These are phyloP conservation scores for Nemurella pictetii DNA, from an alignment of 2,888 invertebrate genomes.

Conservation along the genomic window DNA sequence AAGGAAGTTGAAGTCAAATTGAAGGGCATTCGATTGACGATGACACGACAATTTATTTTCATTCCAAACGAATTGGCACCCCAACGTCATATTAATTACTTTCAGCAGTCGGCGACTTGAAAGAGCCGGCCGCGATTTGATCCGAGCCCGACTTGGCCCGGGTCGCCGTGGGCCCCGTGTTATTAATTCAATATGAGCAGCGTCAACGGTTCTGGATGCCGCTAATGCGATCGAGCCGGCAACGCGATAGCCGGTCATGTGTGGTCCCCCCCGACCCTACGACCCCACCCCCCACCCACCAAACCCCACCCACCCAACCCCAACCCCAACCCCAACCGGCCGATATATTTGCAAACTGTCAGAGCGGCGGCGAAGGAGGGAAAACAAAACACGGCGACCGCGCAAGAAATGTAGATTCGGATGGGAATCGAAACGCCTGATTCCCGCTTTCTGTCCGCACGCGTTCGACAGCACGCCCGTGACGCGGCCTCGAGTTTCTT, in stretches of 20 bases:
- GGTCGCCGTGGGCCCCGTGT: neutral
- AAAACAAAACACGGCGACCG: neutral
- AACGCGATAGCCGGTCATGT: neutral
- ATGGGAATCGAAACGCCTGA: conserved; percentile 15
- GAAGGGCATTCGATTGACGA: neutral
- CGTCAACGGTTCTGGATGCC: neutral
- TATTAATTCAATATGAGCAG: neutral
- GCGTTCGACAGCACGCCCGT: neutral
- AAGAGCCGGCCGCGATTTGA: neutral
- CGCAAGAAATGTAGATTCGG: conserved; percentile 12
- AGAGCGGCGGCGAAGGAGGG: neutral
- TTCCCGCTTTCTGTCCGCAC: neutral
- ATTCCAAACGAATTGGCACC: neutral
- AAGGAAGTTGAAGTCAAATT: neutral
- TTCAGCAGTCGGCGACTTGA: neutral
- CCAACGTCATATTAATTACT: neutral
- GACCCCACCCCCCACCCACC: neutral
- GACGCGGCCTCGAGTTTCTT: neutral
- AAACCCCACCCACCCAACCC: no score
- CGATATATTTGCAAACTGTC: conserved; percentile 4
- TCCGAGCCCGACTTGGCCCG: neutral
- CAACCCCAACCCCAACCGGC: neutral
- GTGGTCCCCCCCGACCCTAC: neutral
- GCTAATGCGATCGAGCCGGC: neutral
- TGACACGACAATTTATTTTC: neutral